Base-by-base conservation (phyloP, 2,113 vertebrate species). In the Strigops habroptila region DNA sequence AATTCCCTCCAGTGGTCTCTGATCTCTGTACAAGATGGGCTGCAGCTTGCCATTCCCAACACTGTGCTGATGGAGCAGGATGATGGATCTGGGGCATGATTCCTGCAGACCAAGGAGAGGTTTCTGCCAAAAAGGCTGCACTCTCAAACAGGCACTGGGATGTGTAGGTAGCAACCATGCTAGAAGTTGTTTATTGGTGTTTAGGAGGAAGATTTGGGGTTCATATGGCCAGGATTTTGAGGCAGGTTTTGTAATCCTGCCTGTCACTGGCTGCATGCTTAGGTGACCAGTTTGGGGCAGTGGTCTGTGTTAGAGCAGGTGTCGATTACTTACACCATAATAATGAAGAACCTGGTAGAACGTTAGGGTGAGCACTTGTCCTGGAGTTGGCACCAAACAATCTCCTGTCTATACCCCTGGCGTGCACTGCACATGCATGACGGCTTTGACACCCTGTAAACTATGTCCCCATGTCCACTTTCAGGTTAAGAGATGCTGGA, bases 381-480 rank as follows among this genome's bases (percentile, higher is more conserved):
- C 23, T 55, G 60, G 52, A 33, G 17, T 43, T 73, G 33, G n/a
- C 59, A 55, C 31, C 30, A 67, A 33, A 33, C 37, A 67, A 48
- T 31, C 22, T 82, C n/a, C 1, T 4, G 4, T 80, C 76, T 82
- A 23, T 64, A 33, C 33, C 18, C 8, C 33, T 39, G 27, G 37
- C 51, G 81, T 1, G 0, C 18, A 10, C 43, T 67, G n/a, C 69
- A 39, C 6, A 14, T 14, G 14, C 5, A 4, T 7, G 35, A 70
- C 8, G 44, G 35, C 21, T 75, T n/a, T 87, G 46, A 63, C 22
- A 48, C 5, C n/a, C 12, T 17, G 31, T n/a, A 41, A 71, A 41
- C 7, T 31, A 17, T 0, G 0, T 33, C 37, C 9, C 12, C 4
- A 30, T 49, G 19, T 5, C 7, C 33, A 4, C 25, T 55, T 51